Conservation (phyloP, 2,113 vertebrate species). For the Lepus timidus region DNA sequence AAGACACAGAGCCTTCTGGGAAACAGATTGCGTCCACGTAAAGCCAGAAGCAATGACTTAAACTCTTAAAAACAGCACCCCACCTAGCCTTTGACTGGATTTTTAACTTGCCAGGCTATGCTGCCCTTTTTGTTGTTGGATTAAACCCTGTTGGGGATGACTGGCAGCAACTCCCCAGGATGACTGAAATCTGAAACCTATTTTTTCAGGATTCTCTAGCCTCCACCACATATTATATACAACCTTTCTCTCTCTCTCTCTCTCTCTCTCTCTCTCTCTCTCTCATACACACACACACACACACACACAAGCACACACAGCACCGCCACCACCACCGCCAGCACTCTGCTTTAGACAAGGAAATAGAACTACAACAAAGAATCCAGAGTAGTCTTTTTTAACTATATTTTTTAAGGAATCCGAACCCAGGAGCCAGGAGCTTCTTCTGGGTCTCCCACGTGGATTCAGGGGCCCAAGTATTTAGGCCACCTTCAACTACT, state of each 20-base stretch:
- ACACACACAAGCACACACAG: too few relatives aligned
- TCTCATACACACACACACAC: neutral
- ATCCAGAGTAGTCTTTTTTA: too few relatives aligned
- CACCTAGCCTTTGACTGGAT: slow-evolving; percentile 42
- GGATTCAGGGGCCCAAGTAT: too few relatives aligned
- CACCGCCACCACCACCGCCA: too few relatives aligned
- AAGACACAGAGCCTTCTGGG: slow-evolving; percentile 61
- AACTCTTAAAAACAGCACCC: slow-evolving; percentile 37
- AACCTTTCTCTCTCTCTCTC: neutral
- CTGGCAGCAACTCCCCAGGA: slow-evolving; percentile 30
- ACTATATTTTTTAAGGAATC: too few relatives aligned
- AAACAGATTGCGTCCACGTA: slow-evolving; percentile 54
- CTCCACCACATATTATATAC: neutral
- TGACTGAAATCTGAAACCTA: slow-evolving; percentile 35
- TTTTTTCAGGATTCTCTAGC: slow-evolving; percentile 49
- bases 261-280: too few relatives aligned
- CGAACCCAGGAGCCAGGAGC: too few relatives aligned
- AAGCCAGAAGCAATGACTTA: slow-evolving; percentile 51
- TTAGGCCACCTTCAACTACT: too few relatives aligned
- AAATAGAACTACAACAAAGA: too few relatives aligned
- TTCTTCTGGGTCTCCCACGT: too few relatives aligned
- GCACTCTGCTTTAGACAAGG: too few relatives aligned
- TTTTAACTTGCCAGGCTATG: slow-evolving; percentile 1
- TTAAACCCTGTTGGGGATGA: neutral
- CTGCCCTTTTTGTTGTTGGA: neutral